Base-by-base conservation (phyloP, 2,888 invertebrate genomes). In the Atherix ibis region DNA sequence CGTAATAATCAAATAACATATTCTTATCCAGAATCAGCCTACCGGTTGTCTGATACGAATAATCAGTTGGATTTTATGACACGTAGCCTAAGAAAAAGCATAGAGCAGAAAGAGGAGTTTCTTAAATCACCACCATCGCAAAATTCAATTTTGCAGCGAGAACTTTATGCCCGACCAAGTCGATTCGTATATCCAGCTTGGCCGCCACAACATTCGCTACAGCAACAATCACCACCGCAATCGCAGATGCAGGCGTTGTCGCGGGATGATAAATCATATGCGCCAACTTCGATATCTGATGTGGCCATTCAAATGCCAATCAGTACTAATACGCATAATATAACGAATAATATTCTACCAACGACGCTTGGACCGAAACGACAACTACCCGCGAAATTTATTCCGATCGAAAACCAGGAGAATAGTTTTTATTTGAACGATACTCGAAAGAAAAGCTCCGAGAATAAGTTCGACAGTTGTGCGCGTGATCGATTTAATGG, bases 41-140 rank as follows among this genome's bases (percentile, higher is more conserved):
- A 22, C 10, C 22, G 22, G 22, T 10, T 22, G 10, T 10, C 6
- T 10, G 22, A 22, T 10, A 10, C 27, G 80, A 83, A 59, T 76
- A 85, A 85, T 62, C 81, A 78, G 55, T 67, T 51, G 45, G 58
- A 56, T 40, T 49, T 53, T 48, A 74, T 83, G 67, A 74, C 73
- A 43, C 71, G 82, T 62, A n/a, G n/a, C n/a, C 67, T 84, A 54
- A 71, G 82, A 45, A 82, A 81, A 56, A 85, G 82, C 51, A 76
- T 83, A 49, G 85, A 87, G 53, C 83, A 87, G 53, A 88, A 88
- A 57, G 87, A 88, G 56, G 87, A 87, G 49, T 89, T 89, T 59
- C 67, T 89, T 38, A 71, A 77, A 27, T 27, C 33, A 18, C 34
- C 38, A 24, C 31, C 40, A 31, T 8, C 6, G 6, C 10, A 6